Conservation (phyloP, 2,797 vertebrate species). For the Danio jaintianensis region DNA sequence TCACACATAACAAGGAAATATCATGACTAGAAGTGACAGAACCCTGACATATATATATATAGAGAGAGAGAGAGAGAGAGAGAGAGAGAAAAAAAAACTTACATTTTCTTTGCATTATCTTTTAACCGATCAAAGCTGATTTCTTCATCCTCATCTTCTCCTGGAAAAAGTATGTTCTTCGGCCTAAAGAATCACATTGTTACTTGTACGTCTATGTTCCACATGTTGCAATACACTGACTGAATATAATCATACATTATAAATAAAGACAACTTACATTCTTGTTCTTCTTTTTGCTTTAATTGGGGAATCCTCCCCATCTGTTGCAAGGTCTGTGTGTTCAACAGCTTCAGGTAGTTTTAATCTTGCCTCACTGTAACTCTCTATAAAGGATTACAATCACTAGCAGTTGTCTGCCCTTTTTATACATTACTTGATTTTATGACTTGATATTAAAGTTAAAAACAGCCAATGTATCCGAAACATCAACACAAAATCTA, state of each 20-base stretch:
- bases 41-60: no score
- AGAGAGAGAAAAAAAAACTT: no score
- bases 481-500: neutral
- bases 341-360: conserved; percentile 2
- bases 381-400: neutral
- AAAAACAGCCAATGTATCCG: neutral
- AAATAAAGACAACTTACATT: conserved; percentile 3
- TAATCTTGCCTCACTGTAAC: conserved; percentile 5
- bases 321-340: conserved; percentile 1
- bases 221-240: neutral
- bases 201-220: neutral
- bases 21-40: no score
- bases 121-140: neutral
- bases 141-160: neutral
- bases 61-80: no score
- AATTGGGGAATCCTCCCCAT: conserved; percentile 5
- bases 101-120: neutral
- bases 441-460: no score
- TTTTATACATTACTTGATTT: no score
- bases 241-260: neutral
- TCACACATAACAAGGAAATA: no score
- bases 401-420: no score
- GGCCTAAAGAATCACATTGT: neutral
- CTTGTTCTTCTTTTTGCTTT: neutral
- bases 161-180: neutral